Percentiles rank a stretch among this genome's conserved stretches.
Evolutionary conservation across 2,113 vertebrate species (phyloP).

Genomic region (Syngnathus scovelli): DNA sequence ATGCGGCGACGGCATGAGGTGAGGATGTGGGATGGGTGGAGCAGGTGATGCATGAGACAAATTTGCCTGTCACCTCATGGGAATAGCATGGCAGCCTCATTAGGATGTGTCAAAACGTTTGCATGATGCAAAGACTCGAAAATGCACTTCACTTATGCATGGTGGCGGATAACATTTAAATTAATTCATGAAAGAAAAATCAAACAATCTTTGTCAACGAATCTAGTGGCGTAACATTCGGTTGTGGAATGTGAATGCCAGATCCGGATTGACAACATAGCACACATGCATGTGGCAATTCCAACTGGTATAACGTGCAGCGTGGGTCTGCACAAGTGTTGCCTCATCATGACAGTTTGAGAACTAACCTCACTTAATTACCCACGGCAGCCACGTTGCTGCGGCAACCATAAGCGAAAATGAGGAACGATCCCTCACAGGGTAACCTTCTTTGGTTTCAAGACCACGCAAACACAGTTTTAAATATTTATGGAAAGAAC

Average conservation of each 20-base stretch:
- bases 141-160: not conserved
- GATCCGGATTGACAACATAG: constrained; percentile 45
- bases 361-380: too few species aligned
- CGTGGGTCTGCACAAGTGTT: not conserved
- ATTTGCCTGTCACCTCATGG: constrained; percentile 22
- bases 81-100: constrained; percentile 3
- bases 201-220: not conserved
- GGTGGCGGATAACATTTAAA: not conserved
- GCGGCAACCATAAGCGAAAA: too few species aligned
- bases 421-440: too few species aligned
- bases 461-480: too few species aligned
- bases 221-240: not conserved
- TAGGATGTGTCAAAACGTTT: constrained; percentile 10
- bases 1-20: constrained; percentile 28
- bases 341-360: not conserved
- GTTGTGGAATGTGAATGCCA: constrained; percentile 37
- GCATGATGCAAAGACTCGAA: not conserved
- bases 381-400: too few species aligned
- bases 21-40: constrained; percentile 32
- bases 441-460: too few species aligned
- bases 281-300: not conserved
- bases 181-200: not conserved
- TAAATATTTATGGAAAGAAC: too few species aligned
- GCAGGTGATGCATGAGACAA: constrained; percentile 35
- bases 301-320: not conserved